phyloP scores from a whole-genome alignment of 2,113 vertebrate species.

The Naja naja region DNA sequence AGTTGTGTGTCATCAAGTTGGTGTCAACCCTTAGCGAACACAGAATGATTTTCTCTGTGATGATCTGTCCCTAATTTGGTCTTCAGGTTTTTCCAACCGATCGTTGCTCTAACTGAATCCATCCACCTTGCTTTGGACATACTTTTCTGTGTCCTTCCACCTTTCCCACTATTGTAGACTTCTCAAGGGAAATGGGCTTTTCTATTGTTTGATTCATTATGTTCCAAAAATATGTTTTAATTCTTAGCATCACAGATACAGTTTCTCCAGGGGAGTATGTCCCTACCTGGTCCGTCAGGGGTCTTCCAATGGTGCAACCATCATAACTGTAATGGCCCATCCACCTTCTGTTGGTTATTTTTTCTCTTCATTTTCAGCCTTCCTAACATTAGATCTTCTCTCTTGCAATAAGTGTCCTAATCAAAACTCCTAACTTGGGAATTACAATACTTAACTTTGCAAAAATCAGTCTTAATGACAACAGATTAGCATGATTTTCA shows the following conservation, averaged over 20 bases:
- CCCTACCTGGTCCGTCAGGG: neutral
- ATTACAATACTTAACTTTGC: neutral
- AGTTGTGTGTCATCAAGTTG: neutral
- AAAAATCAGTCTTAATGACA: neutral
- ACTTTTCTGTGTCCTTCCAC: neutral
- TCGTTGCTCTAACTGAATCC: neutral
- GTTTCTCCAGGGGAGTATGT: neutral
- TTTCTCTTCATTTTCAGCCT: neutral
- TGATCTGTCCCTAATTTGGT: neutral
- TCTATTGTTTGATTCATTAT: neutral
- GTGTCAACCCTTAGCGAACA: neutral
- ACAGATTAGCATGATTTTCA: fast-evolving
- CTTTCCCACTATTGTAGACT: neutral
- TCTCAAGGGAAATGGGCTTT: neutral
- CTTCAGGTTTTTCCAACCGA: neutral
- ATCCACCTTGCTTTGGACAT: neutral
- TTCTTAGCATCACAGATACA: neutral
- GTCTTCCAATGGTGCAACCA: neutral
- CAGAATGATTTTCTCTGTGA: neutral
- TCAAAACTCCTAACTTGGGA: neutral
- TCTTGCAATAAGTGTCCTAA: neutral
- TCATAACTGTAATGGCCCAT: neutral
- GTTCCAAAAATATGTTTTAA: neutral
- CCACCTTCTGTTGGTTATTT: neutral
- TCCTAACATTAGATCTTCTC: neutral